Conservation (phyloP, 2,113 vertebrate species). For the Larimichthys polyactis region DNA sequence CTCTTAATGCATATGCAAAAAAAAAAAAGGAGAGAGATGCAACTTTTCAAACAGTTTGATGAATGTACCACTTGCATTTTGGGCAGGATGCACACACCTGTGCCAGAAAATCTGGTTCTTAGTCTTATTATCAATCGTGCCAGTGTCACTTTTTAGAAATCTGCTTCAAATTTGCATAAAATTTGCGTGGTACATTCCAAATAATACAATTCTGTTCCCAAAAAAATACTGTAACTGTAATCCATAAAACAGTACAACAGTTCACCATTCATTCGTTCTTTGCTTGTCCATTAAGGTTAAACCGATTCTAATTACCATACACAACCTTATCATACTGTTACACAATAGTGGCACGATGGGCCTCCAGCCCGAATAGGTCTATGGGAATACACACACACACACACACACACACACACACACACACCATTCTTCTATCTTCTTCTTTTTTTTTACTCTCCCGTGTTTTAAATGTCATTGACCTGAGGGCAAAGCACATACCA, state of each 20-base stretch:
- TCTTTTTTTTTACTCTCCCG: conserved; percentile 46
- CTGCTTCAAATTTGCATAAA: not conserved
- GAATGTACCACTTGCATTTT: not conserved
- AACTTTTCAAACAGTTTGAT: conserved; percentile 3
- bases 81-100: not conserved
- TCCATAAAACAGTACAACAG: not conserved
- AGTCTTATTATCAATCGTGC: not conserved
- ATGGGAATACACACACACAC: conserved; percentile 35
- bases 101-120: no score
- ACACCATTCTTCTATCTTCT: conserved; percentile 15
- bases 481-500: conserved; percentile 71
- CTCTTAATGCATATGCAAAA: not conserved
- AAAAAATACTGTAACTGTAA: not conserved
- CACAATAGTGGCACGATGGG: conserved; percentile 37
- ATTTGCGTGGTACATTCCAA: not conserved
- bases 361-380: conserved; percentile 49
- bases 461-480: conserved; percentile 84
- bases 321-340: conserved; percentile 45
- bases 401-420: conserved; percentile 44
- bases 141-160: not conserved
- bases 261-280: conserved; percentile 1
- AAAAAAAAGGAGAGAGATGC: not conserved
- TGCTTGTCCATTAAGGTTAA: conserved; percentile 23
- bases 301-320: conserved; percentile 47
- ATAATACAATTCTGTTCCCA: not conserved